Base-by-base conservation (phyloP, 2,113 vertebrate species). In the Pomatostomus ruficeps region DNA sequence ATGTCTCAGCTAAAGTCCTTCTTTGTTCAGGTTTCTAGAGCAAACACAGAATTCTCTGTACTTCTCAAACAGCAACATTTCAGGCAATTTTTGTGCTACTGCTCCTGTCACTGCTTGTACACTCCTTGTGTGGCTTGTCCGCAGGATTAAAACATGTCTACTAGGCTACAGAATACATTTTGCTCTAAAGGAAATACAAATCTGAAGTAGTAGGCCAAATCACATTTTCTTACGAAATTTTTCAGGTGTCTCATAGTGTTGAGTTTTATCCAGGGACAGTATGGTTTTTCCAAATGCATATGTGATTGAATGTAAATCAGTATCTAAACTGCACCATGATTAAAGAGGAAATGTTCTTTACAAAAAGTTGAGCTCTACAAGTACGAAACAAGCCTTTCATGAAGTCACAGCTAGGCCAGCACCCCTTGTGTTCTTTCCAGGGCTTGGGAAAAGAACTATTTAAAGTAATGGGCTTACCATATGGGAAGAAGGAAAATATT, bases 151-250 rank as follows among this genome's bases (percentile, higher is more conserved):
- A 55, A 72, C 4, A 7, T 25, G 7, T 35, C 43, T 63, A 55
- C 10, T 61, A 55, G 80, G 40, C 25, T 65, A 28, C 31, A 68
- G 45, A 59, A 62, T 55, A 16, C 15, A 13, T 66, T 51, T 51
- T 57, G 11, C 17, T 80, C 19, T 43, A 57, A 93, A 61, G 23
- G 61, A 79, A 73, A 31, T 4, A 25, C 19, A 42, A 57, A 45
- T 12, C 9, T 88, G 40, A 52, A 83, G 25, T 43, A 54, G 4
- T 54, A 7, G 0, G 0, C 14, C 29, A 57, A 45, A 83, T 58
- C 0, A 0, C 40, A 24, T 55, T 85, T 88, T 83, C 57, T 48
- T 58, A 49, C 0, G 0, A 29, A 49, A 20, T 51, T 57, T 72
- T 77, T 70, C 24, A 21, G 6, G 4, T 46, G 8, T 83, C 11